Base-by-base conservation (phyloP, 1,140 invertebrate genomes). In the Zaprionus ghesquierei region DNA sequence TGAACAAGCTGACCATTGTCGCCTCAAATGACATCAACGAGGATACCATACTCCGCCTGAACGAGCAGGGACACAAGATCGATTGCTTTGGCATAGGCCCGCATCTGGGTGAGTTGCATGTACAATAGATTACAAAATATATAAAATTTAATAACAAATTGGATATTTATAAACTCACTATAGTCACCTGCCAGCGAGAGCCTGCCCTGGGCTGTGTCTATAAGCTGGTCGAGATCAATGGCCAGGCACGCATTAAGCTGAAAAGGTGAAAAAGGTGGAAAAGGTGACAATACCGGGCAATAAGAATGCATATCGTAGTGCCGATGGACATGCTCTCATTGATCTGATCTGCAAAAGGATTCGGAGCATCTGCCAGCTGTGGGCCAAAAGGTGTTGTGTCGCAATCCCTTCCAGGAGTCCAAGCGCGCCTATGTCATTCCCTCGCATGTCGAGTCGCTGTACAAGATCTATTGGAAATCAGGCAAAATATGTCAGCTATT, bases 21-120 rank as follows among this genome's bases (percentile, higher is more conserved):
- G 99, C 98, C 2, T 99, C 98, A 15, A 99, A 99, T 93, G 99
- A 99, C 90, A 99, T 99, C 41, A 99, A 99, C 89, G 99, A 99
- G 93, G 98, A 99, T 75, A 99, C 98, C 3, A 99, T 99, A 89
- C 94, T 98, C 65, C 99, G 98, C 87, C 93, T 99, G 49, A 99
- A 99, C 92, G 98, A 99, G 92, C 98, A 99, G 93, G 97, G 97
- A 33, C 98, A 99, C 92, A 96, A 97, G 91, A 99, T 99, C 61
- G n/a, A n/a, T n/a, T n/a, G n/a, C n/a, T n/a, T n/a, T n/a, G 98
- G 98, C n/a, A 99, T 99, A 90, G 98, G 98, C 69, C 99, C 98
- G 25, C 97, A 98, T 94, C 94, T 98, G 89, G 95, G 95, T 95
- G 91, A 79, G 72, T 69, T 6, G 0, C n/a, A 22, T n/a, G 1